Conservation (phyloP, 2,113 vertebrate genomes). For the Hypanus sabinus region DNA sequence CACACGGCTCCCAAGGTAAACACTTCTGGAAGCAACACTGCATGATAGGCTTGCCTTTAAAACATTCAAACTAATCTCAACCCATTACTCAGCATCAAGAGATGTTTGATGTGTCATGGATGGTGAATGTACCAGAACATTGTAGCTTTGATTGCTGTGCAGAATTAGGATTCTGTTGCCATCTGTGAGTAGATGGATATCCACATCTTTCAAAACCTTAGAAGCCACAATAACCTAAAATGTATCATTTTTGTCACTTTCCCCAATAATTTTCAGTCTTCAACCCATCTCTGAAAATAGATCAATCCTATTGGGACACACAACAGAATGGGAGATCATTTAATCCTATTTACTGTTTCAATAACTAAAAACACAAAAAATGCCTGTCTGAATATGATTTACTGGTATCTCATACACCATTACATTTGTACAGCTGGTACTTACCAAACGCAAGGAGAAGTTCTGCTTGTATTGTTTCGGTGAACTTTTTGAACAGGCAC, state of each 20-base stretch:
- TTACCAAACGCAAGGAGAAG: slow-evolving; percentile 88
- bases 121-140: not conserved
- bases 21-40: not conserved
- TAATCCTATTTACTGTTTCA: not conserved
- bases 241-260: not conserved
- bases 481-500: slow-evolving; percentile 84
- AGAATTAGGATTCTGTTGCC: not conserved
- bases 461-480: slow-evolving; percentile 80
- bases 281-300: not conserved
- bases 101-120: not conserved
- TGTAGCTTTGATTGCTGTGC: no score
- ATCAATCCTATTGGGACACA: not conserved
- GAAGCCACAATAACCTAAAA: not conserved
- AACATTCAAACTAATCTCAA: not conserved
- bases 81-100: not conserved
- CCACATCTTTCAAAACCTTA: not conserved
- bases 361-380: not conserved
- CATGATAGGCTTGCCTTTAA: not conserved
- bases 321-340: not conserved
- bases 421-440: slow-evolving; percentile 42
- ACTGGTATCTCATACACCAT: not conserved
- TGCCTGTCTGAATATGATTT: not conserved
- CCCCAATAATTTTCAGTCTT: not conserved
- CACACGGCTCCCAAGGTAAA: not conserved
- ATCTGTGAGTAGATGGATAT: not conserved